Evolutionary conservation across 2,797 vertebrate species (phyloP).

Genomic region (Pagetopsis macropterus): DNA sequence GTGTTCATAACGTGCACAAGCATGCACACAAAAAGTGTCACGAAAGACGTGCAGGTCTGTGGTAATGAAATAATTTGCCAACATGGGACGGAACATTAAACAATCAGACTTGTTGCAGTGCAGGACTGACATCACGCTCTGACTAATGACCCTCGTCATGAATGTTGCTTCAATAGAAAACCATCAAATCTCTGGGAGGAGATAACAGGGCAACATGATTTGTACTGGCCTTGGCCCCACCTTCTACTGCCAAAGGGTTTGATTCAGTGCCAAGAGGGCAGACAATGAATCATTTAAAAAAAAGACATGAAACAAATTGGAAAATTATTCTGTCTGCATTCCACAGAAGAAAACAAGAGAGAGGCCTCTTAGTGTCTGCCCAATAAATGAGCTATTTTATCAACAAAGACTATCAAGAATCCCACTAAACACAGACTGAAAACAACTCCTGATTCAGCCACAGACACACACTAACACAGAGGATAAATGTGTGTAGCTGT

Average conservation of each 20-base stretch:
- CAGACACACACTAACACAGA: constrained; percentile 8
- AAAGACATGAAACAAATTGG: constrained; percentile 37
- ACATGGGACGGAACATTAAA: not conserved
- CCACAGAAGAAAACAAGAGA: constrained; percentile 15
- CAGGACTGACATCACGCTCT: constrained; percentile 2
- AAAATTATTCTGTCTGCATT: constrained; percentile 49
- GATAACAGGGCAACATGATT: constrained; percentile 25
- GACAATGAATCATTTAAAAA: constrained; percentile 33
- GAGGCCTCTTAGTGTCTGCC: constrained; percentile 1
- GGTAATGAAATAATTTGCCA: constrained; percentile 30
- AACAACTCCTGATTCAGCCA: constrained; percentile 16
- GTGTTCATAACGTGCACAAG: constrained; percentile 19
- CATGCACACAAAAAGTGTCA: constrained; percentile 13
- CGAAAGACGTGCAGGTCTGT: constrained; percentile 42
- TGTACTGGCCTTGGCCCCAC: constrained; percentile 20
- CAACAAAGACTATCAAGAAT: constrained; percentile 19
- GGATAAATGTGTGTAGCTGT: not conserved
- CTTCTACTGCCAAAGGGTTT: constrained; percentile 28
- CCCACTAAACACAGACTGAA: constrained; percentile 21
- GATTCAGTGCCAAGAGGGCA: constrained; percentile 20
- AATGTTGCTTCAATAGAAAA: constrained; percentile 13
- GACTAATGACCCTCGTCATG: constrained; percentile 16
- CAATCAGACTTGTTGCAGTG: not conserved
- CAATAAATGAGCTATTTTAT: constrained; percentile 38
- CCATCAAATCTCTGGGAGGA: constrained; percentile 19